Evolutionary conservation across 2,888 invertebrate species (phyloP), one percentile per base, ranked within the genome.

Genomic region (Adelphocoris suturalis): DNA sequence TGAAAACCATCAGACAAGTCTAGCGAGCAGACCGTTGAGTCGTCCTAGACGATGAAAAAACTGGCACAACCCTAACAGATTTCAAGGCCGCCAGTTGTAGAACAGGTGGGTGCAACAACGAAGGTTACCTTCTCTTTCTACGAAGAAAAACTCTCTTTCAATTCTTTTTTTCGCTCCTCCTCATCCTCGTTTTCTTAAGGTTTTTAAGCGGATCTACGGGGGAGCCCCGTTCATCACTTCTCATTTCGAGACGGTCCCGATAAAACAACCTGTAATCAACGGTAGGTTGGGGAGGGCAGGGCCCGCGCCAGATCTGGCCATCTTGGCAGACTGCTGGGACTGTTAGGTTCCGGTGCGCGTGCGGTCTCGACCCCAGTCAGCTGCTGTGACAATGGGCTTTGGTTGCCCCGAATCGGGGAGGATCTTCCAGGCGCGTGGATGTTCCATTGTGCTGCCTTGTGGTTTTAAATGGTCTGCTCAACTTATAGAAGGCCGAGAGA

Each of bases 211-310:
- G 82, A 82, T 52, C 52, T 19, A 23, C 52, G 82, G 82, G 68
- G 61, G 37, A 61, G 28, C 57, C 55, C 85, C 75, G 86, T 86
- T 86, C 48, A 82, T 82, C 82, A 82, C 82, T 82, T 82, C 75
- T 23, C 76, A 86, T 86, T 86, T 86, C 46, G 86, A 86, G 75
- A 86, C 46, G n/a, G 46, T 23, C 48, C n/a, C 68, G 86, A 86
- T 86, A 86, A 86, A 86, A 86, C 86, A 86, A 86, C 86, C 86
- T 86, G 86, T 86, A 86, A 86, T 86, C 86, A 86, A 23, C 23
- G 68, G 9, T 4, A 23, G 68, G 68, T 14, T 37, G n/a, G 57
- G 57, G 16, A 57, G 19, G 68, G 23, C 23, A 27, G 23, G 27
- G 23, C 23, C 19, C 68, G 0, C 5, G 68, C 23, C 68, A 68